Conservation (phyloP, 53 echinoderm and acorn worm genomes). For the Echinarachnius parma region DNA sequence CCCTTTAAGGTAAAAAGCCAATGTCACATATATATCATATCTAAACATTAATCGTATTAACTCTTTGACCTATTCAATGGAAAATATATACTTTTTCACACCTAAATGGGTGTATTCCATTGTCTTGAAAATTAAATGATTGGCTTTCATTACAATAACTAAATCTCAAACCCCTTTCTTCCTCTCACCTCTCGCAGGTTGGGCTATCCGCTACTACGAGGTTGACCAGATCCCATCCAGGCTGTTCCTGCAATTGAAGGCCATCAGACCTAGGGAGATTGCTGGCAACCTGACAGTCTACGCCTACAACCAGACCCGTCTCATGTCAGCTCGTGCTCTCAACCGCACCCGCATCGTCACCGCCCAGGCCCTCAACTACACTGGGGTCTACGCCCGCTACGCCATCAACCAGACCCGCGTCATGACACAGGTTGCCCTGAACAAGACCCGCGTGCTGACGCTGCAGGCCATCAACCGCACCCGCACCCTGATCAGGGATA, state of each 20-base stretch:
- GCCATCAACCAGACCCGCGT: slow-evolving; percentile 38
- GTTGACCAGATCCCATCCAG: slow-evolving; percentile 62
- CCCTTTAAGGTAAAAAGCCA: no score
- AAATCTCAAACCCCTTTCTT: no score
- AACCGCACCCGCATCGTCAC: slow-evolving; percentile 37
- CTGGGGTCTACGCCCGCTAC: slow-evolving; percentile 22
- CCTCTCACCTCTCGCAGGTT: slow-evolving; percentile 65
- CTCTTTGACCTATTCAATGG: no score
- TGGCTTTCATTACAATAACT: no score
- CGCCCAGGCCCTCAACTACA: slow-evolving; percentile 34
- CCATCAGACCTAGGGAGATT: slow-evolving; percentile 9
- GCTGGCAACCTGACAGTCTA: slow-evolving; percentile 12
- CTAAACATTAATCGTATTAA: no score
- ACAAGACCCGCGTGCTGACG: slow-evolving; percentile 20
- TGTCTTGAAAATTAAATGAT: no score
- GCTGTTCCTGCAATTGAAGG: background rate
- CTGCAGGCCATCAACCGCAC: slow-evolving; percentile 42
- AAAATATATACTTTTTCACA: no score
- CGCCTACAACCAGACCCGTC: slow-evolving; percentile 41
- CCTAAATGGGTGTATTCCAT: no score
- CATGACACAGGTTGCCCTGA: slow-evolving; percentile 15
- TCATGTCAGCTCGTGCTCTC: slow-evolving; percentile 16
- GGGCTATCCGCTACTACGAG: slow-evolving; percentile 88
- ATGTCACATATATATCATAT: no score
- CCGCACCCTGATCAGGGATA: slow-evolving; percentile 45